Evolutionary conservation across 2,888 invertebrate species (phyloP), one percentile per base, ranked within the genome.

Genomic region (Cheilosia scutellata): DNA sequence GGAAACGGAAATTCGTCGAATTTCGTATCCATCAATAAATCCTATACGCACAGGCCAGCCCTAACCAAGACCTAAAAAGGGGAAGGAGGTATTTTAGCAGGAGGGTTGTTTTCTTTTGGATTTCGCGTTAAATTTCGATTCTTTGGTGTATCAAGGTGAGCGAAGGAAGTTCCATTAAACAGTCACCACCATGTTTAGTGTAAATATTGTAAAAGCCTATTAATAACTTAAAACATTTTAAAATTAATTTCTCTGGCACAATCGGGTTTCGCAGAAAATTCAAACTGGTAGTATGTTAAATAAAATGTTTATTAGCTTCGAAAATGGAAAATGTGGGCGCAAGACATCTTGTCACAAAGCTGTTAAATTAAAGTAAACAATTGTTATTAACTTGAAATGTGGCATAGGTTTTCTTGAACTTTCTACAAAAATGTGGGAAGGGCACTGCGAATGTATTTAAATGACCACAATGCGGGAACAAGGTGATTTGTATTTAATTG

Each of bases 1-100:
- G 60, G 51, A 75, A 80, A 84, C 80, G 84, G 75, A 84, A 84
- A 80, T 84, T 84, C 68, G 68, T 66, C 57, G 74, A 83, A 79
- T 44, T 63, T 83, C 63, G 60, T 83, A 68, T 78, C 60, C 57
- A 49, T 20, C 25, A 25, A 62, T 72, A 66, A 66, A 49, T 53
- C 29, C 27, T 66, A 66, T 37, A 47, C 44, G 16, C 42, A 47
- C 55, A 25, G 16, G 40, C 58, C 44, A 25, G 37, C 29, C 44
- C 13, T 2, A 65, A 25, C 4, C 40, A 51, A 33, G 37, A 33
- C 29, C 11, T 5, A 4, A 51, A 47, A 27, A 53, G 11, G 47
- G 42, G 31, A 33, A 33, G 40, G 58, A 62, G 29, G 33, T 44
- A 29, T 63, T 33, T 27, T 29, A 4, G 40, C 11, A 37, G 37